phyloP scores from a whole-genome alignment of 2,888 invertebrate genomes.

The Hypselothyrea guttata region DNA sequence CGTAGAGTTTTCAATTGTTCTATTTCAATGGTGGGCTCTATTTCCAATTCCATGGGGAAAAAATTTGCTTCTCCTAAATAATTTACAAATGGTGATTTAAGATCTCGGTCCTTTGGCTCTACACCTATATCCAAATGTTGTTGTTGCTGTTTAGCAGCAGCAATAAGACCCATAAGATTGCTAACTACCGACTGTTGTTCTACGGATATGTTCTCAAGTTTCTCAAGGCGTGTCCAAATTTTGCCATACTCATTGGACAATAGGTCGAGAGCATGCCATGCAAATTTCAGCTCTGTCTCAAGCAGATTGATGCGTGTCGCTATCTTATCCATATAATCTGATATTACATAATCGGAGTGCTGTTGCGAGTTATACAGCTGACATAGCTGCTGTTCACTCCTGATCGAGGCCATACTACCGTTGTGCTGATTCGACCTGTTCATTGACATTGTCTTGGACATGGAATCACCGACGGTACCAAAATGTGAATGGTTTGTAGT shows the following conservation, averaged over 20 bases:
- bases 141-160: conserved; percentile 49
- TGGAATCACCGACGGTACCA: conserved; percentile 22
- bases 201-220: conserved; percentile 91
- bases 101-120: conserved; percentile 6
- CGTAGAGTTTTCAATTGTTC: neutral
- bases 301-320: conserved; percentile 93
- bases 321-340: conserved; percentile 95
- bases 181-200: conserved; percentile 96
- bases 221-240: conserved; percentile 96
- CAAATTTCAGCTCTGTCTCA: conserved; percentile 95
- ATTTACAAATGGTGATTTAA: conserved; percentile 13
- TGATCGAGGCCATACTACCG: conserved; percentile 67
- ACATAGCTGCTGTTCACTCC: conserved; percentile 79
- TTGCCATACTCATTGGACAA: conserved; percentile 95
- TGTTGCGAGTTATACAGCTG: conserved; percentile 82
- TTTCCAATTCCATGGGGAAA: no score
- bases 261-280: conserved; percentile 95
- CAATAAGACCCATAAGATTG: conserved; percentile 86
- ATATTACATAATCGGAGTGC: conserved; percentile 89
- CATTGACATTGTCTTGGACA: conserved; percentile 33
- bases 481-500: conserved; percentile 29
- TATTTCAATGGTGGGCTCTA: no score
- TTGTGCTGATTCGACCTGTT: conserved; percentile 24
- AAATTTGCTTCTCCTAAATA: conserved; percentile 25
- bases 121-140: conserved; percentile 13